Evolutionary conservation across 2,113 vertebrate species (phyloP).

Genomic region (Takifugu bimaculatus): DNA sequence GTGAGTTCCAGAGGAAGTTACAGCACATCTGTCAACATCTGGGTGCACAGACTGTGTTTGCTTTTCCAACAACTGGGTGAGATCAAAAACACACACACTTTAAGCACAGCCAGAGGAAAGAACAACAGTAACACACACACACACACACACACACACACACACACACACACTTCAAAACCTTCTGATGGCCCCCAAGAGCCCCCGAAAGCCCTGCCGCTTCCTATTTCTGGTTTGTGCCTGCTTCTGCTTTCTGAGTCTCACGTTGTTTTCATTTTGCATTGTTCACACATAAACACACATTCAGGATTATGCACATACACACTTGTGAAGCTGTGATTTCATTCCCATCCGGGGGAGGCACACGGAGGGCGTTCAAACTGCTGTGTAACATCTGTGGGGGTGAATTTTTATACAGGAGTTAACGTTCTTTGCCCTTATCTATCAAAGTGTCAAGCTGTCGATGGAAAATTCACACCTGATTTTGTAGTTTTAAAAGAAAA

Average conservation of each 20-base stretch:
- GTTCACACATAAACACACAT: slow-evolving; percentile 24
- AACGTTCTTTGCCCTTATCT: too few relatives aligned
- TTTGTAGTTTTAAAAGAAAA: too few relatives aligned
- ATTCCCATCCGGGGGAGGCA: neutral
- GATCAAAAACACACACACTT: slow-evolving; percentile 62
- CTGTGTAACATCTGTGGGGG: slow-evolving; percentile 64
- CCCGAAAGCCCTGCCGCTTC: slow-evolving; percentile 48
- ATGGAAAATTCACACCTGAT: too few relatives aligned
- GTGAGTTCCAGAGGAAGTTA: slow-evolving; percentile 33
- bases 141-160: slow-evolving; percentile 22
- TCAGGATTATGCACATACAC: neutral
- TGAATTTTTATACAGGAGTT: slow-evolving; percentile 4
- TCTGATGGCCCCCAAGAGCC: slow-evolving; percentile 55
- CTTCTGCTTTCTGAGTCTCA: slow-evolving; percentile 35
- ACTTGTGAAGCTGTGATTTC: slow-evolving; percentile 13
- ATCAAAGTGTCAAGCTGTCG: too few relatives aligned
- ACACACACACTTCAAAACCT: slow-evolving; percentile 32
- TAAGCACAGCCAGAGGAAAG: slow-evolving; percentile 62
- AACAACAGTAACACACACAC: slow-evolving; percentile 26
- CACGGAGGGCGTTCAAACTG: slow-evolving; percentile 41
- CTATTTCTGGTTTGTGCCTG: slow-evolving; percentile 47
- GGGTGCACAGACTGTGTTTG: slow-evolving; percentile 75
- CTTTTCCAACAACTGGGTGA: slow-evolving; percentile 73
- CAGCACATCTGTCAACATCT: slow-evolving; percentile 79
- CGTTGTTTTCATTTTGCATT: slow-evolving; percentile 13